Percentiles rank a stretch among this genome's conserved stretches.
These are phyloP conservation scores for Climacteris rufus DNA, from an alignment of 2,113 vertebrate genomes.

Conservation along the genomic window DNA sequence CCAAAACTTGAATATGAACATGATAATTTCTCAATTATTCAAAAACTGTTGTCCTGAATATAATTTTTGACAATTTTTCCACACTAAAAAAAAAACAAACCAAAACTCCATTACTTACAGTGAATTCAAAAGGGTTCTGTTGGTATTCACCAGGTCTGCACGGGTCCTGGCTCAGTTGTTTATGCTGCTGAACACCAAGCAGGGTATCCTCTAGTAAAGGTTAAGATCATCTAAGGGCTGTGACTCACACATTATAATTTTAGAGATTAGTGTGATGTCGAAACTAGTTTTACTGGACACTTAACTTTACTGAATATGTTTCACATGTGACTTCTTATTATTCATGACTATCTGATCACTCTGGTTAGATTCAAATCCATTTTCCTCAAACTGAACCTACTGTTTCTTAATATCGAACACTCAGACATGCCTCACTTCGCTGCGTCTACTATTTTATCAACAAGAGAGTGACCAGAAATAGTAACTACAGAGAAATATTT, in stretches of 20 bases:
- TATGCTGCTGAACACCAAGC: slow-evolving; percentile 35
- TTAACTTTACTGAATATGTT: slow-evolving; percentile 55
- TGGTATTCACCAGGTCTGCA: slow-evolving; percentile 24
- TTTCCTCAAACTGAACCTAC: neutral
- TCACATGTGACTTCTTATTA: slow-evolving; percentile 46
- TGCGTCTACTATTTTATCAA: neutral
- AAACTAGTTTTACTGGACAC: slow-evolving; percentile 69
- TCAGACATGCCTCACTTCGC: neutral
- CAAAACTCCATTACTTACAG: slow-evolving; percentile 22
- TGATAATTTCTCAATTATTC: neutral
- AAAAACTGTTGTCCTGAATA: neutral
- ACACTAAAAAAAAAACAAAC: neutral
- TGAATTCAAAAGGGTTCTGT: neutral
- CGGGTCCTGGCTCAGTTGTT: slow-evolving; percentile 44
- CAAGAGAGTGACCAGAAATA: neutral
- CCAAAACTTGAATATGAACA: neutral
- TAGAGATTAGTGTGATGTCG: slow-evolving; percentile 53
- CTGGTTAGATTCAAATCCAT: neutral
- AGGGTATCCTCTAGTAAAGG: slow-evolving; percentile 57
- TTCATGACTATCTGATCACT: neutral
- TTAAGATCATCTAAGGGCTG: slow-evolving; percentile 49
- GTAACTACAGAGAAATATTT: neutral
- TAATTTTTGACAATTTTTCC: neutral
- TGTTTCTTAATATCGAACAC: neutral
- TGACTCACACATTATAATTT: slow-evolving; percentile 65